These are phyloP conservation scores for Lepus europaeus DNA, from an alignment of 2,113 vertebrate species.

Conservation along the genomic window DNA sequence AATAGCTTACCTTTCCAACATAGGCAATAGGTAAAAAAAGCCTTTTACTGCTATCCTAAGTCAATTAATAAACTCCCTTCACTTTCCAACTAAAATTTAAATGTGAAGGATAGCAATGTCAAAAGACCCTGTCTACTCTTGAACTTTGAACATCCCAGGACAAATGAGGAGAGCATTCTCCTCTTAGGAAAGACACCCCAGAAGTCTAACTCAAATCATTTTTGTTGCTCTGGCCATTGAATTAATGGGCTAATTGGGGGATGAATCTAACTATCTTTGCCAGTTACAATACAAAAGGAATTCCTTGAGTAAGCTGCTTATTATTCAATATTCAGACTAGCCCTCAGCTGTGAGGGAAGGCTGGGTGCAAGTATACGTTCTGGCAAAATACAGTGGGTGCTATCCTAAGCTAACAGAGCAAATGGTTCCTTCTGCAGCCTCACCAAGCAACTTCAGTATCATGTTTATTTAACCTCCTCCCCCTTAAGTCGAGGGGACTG, in stretches of 20 bases:
- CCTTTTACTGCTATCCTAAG: neutral
- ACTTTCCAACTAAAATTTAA: slow-evolving; percentile 47
- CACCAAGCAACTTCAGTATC: neutral
- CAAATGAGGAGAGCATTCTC: slow-evolving; percentile 44
- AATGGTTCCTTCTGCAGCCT: neutral
- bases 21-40: neutral
- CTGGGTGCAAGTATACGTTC: rapidly evolving
- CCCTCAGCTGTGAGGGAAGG: neutral
- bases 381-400: neutral
- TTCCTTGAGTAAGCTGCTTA: slow-evolving; percentile 27
- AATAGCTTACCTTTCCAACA: neutral
- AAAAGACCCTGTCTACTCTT: slow-evolving; percentile 5
- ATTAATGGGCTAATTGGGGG: slow-evolving; percentile 29
- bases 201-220: slow-evolving; percentile 47
- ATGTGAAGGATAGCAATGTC: neutral
- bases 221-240: slow-evolving; percentile 33
- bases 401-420: neutral
- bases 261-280: slow-evolving; percentile 31
- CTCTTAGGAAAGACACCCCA: slow-evolving; percentile 60
- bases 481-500: neutral
- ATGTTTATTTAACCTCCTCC: neutral
- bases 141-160: slow-evolving; percentile 57
- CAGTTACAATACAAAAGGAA: slow-evolving; percentile 6
- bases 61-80: neutral
- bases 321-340: neutral